Evolutionary conservation across 1,140 invertebrate genomes (phyloP).

Genomic region (Zaprionus tsacasi): DNA sequence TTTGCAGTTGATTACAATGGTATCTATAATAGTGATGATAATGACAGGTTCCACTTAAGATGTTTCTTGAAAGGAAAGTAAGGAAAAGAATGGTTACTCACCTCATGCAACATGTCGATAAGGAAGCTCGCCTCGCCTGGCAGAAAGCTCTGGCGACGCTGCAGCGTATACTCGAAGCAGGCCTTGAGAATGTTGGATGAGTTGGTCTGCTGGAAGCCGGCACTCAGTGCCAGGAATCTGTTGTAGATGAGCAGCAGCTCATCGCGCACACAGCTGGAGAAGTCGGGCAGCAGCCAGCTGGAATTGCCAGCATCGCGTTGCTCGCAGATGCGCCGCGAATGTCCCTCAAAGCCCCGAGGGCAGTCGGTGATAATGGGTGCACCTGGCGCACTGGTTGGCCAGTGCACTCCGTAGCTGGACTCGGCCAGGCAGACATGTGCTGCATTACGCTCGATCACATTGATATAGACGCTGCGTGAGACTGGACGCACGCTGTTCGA

Average conservation of each 20-base stretch:
- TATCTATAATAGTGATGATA: too few relatives aligned
- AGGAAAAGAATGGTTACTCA: conserved; percentile 28
- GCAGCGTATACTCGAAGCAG: conserved; percentile 78
- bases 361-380: conserved; percentile 87
- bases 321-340: conserved; percentile 86
- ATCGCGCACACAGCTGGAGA: conserved; percentile 89
- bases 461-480: conserved; percentile 86
- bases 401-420: conserved; percentile 85
- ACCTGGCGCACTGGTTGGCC: conserved; percentile 88
- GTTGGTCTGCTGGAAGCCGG: conserved; percentile 88
- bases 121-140: conserved; percentile 83
- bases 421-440: conserved; percentile 86
- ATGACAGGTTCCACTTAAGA: too few relatives aligned
- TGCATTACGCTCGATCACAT: conserved; percentile 86
- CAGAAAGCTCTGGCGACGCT: conserved; percentile 71
- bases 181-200: conserved; percentile 84
- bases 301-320: conserved; percentile 87
- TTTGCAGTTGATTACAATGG: too few relatives aligned
- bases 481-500: conserved; percentile 86
- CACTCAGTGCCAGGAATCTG: conserved; percentile 87
- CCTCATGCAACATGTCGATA: conserved; percentile 83
- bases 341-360: conserved; percentile 85
- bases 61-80: too few relatives aligned
- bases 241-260: conserved; percentile 87
- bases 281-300: conserved; percentile 90